Percentiles rank a stretch among this genome's conserved stretches.
Conservation (phyloP, 2,113 vertebrate genomes). For the Leucopternis melanops region DNA sequence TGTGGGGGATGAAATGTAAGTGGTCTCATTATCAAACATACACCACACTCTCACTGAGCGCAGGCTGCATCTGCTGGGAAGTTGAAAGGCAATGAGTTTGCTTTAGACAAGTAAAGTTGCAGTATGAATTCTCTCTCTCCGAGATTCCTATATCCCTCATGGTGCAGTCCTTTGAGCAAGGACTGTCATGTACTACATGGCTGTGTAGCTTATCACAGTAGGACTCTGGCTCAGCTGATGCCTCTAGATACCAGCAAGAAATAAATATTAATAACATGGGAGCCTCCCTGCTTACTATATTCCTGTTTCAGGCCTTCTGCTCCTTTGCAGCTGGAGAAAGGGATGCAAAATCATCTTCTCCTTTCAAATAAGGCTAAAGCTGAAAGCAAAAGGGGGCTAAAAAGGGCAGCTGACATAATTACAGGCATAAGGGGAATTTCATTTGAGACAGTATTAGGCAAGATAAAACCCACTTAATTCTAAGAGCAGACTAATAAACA, state of each 20-base stretch:
- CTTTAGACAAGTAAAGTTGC: not conserved
- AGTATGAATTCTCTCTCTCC: not conserved
- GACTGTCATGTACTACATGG: not conserved
- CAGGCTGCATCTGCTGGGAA: not conserved
- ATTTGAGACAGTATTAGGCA: not conserved
- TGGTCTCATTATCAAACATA: not conserved
- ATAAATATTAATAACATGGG: not conserved
- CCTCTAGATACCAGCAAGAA: not conserved
- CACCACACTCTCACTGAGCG: not conserved
- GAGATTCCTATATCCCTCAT: not conserved
- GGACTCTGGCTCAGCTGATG: not conserved
- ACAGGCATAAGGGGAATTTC: not conserved
- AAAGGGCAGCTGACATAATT: constrained; percentile 8
- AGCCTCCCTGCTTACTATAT: not conserved
- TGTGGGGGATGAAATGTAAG: not conserved
- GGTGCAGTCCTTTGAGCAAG: not conserved
- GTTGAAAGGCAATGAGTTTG: not conserved
- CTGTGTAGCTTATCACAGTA: not conserved
- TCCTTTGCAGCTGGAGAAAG: not conserved
- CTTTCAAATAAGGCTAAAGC: not conserved
- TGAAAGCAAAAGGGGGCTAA: not conserved
- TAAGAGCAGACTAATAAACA: not conserved
- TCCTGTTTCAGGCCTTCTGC: not conserved
- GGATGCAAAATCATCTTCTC: not conserved
- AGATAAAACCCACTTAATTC: not conserved